phyloP scores from a whole-genome alignment of 2,888 invertebrate genomes.

The Euplagia quadripunctaria region DNA sequence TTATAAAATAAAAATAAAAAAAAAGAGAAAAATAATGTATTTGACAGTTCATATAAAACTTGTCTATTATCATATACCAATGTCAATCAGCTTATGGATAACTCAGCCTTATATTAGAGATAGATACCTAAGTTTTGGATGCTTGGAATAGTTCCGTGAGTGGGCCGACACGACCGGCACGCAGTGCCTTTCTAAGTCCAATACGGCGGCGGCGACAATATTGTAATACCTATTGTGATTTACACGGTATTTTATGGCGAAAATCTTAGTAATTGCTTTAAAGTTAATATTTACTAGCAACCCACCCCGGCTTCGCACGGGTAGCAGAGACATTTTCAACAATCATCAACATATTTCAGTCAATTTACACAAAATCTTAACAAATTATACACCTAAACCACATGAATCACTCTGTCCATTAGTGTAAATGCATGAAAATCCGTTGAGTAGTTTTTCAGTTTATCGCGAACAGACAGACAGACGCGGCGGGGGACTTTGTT shows the following conservation, averaged over 20 bases:
- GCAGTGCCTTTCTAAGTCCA: constrained; percentile 43
- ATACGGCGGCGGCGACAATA: constrained; percentile 43
- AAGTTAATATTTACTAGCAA: neutral
- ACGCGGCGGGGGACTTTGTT: no score
- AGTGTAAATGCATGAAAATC: no score
- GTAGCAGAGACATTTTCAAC: no score
- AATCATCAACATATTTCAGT: no score
- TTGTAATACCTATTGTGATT: constrained; percentile 9
- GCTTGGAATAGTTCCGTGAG: constrained; percentile 61
- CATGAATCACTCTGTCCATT: no score
- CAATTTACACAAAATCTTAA: no score
- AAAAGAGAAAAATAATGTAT: no score
- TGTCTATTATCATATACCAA: neutral
- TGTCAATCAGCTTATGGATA: constrained; percentile 16
- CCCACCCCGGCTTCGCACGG: no score
- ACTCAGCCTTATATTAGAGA: constrained; percentile 45
- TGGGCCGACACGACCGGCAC: constrained; percentile 50
- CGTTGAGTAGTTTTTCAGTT: no score
- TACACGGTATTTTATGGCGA: neutral
- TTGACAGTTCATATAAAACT: neutral
- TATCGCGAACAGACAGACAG: no score
- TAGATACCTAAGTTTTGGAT: constrained; percentile 48
- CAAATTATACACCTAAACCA: no score
- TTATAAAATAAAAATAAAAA: no score
- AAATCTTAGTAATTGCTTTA: neutral